Base-by-base conservation (phyloP, 2,797 vertebrate genomes). In the Arremon aurantiirostris region DNA sequence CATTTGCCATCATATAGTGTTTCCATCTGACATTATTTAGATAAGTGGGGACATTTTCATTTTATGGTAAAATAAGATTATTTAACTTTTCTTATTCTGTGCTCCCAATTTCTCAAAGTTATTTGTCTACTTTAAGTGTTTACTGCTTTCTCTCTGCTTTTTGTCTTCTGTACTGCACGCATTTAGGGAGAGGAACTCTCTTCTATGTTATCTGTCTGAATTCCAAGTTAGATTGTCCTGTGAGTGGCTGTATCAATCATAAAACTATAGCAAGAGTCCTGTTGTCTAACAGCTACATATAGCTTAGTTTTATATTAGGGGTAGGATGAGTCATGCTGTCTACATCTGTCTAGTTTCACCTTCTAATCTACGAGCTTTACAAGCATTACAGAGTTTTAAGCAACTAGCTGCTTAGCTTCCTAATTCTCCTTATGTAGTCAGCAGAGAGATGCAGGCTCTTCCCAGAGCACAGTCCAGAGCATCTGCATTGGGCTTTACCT, bases 41-140 rank as follows among this genome's bases (percentile, higher is more conserved):
- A 44, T 66, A 93, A 94, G 69, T 89, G 34, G 35, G 80, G 59
- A 64, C 27, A 75, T 93, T 94, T 94, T 72, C n/a, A 63, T 84
- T 93, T 86, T 80, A 83, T 1, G 0, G 26, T 70, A 82, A 84
- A 82, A 80, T 71, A 82, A 69, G 66, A 78, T 88, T 88, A 66
- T 69, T 86, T 81, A 6, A 44, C 94, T 94, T 86, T 90, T 93
- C 53, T 90, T 56, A 65, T 28, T 64, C 34, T 85, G 6, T 64
- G n/a, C 20, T 72, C 55, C 47, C 10, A 17, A 8, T 78, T 93
- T 86, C 41, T 68, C 53, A 85, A 22, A 1, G 4, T 70, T 23
- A 56, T 83, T 82, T 91, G 16, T 87, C 78, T 90, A n/a, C 75
- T 77, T 78, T 80, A 84, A 79, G 66, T 84, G 73, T 75, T 92